Evolutionary conservation across 1,140 invertebrate species (phyloP).

Genomic region (Diprion similis): DNA sequence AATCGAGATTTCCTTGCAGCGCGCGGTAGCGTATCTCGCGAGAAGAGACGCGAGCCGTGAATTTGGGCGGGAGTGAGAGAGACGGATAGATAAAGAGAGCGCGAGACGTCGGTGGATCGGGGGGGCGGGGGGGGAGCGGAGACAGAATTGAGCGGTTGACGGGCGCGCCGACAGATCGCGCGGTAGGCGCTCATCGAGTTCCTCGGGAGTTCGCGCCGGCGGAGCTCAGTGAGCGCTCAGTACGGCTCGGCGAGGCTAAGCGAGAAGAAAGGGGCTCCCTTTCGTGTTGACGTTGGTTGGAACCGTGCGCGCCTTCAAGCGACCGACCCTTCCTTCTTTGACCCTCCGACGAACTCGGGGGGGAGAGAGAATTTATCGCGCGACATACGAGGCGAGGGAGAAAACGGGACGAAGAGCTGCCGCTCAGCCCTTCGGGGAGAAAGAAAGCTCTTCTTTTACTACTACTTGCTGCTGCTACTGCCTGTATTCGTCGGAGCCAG

Average conservation of each 20-base stretch:
- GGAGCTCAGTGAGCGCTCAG: conserved; percentile 62
- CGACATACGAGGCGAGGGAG: background rate
- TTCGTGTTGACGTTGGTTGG: conserved; percentile 39
- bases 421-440: too few relatives aligned
- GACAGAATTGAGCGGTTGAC: conserved; percentile 31
- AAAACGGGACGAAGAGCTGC: background rate
- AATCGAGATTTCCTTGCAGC: too few relatives aligned
- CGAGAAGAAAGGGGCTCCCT: conserved; percentile 54
- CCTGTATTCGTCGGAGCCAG: background rate
- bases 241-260: conserved; percentile 59
- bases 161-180: conserved; percentile 57
- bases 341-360: too few relatives aligned
- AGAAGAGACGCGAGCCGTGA: background rate
- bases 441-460: too few relatives aligned
- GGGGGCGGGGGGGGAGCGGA: conserved; percentile 32
- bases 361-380: background rate
- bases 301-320: conserved; percentile 37
- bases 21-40: too few relatives aligned
- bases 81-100: background rate
- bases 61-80: too few relatives aligned
- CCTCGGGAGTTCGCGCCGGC: conserved; percentile 44
- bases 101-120: conserved; percentile 13
- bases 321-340: background rate
- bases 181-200: conserved; percentile 44
- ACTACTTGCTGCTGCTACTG: too few relatives aligned